These are phyloP conservation scores for Sebastes taczanowskii DNA, from an alignment of 2,797 vertebrate genomes.

Conservation along the genomic window DNA sequence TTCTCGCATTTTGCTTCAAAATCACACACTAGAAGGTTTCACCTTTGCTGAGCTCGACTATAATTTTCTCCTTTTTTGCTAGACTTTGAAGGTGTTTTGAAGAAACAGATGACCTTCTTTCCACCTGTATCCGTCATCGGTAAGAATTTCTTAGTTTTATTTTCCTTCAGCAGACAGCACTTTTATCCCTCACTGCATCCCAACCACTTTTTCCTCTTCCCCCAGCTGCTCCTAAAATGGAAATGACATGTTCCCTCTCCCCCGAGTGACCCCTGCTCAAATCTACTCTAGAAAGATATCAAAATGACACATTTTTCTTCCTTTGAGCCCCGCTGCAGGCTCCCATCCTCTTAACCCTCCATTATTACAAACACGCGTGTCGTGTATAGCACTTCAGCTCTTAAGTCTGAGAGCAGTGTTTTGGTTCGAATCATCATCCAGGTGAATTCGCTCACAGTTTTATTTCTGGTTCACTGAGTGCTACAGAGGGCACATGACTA, in stretches of 20 bases:
- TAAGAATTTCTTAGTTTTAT: not conserved
- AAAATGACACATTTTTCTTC: not conserved
- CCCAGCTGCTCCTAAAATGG: not conserved
- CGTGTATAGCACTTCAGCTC: not conserved
- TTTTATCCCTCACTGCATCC: not conserved
- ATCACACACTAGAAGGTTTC: not conserved
- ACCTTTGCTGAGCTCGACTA: not conserved
- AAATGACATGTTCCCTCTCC: not conserved
- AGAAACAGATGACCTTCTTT: not conserved
- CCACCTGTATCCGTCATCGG: not conserved
- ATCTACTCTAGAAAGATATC: constrained; percentile 8
- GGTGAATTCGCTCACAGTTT: not conserved
- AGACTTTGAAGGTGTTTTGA: not conserved
- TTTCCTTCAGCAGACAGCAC: not conserved
- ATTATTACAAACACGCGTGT: constrained; percentile 3
- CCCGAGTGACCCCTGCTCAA: not conserved
- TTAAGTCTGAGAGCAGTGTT: not conserved
- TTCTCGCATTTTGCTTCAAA: not conserved
- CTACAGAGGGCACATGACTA: not conserved
- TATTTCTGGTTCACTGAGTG: not conserved
- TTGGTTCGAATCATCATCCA: not conserved
- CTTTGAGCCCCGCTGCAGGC: not conserved
- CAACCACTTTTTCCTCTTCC: not conserved
- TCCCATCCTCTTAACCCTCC: not conserved
- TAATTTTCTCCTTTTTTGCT: not conserved